Evolutionary conservation across 2,113 vertebrate species (phyloP).

Genomic region (Perognathus longimembris): DNA sequence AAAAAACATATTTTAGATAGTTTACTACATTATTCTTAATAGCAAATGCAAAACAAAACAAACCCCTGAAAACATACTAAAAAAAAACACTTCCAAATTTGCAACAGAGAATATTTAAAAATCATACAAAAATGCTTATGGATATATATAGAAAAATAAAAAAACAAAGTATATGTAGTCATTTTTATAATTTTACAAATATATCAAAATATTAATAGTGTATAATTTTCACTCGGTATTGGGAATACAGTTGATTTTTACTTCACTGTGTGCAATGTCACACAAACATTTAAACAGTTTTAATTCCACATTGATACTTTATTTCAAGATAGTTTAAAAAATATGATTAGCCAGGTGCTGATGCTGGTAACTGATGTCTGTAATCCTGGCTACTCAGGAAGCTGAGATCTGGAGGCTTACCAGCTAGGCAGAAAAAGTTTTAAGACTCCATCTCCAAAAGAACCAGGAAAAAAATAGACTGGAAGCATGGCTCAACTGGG

Average conservation of each 20-base stretch:
- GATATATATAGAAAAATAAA: background rate
- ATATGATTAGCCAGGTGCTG: background rate
- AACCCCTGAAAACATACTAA: background rate
- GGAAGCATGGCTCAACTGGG: no score
- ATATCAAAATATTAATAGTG: background rate
- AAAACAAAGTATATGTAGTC: no score
- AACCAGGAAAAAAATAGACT: no score
- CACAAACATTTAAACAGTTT: background rate
- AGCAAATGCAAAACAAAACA: background rate
- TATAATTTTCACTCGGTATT: background rate
- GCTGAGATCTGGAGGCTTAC: no score
- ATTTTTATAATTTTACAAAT: background rate
- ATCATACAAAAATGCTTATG: slow-evolving; percentile 14
- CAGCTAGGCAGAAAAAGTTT: no score
- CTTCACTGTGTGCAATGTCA: slow-evolving; percentile 1
- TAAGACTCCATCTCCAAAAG: no score
- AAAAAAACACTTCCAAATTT: background rate
- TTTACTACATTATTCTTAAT: slow-evolving; percentile 12
- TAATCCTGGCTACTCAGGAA: no score
- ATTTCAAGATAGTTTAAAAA: slow-evolving; percentile 31
- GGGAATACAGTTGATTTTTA: background rate
- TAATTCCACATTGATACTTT: slow-evolving; percentile 7
- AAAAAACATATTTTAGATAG: background rate
- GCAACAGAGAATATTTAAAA: background rate
- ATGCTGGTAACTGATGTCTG: no score